Evolutionary conservation across 2,797 vertebrate species (phyloP).

Genomic region (Phalloptychus januarius): DNA sequence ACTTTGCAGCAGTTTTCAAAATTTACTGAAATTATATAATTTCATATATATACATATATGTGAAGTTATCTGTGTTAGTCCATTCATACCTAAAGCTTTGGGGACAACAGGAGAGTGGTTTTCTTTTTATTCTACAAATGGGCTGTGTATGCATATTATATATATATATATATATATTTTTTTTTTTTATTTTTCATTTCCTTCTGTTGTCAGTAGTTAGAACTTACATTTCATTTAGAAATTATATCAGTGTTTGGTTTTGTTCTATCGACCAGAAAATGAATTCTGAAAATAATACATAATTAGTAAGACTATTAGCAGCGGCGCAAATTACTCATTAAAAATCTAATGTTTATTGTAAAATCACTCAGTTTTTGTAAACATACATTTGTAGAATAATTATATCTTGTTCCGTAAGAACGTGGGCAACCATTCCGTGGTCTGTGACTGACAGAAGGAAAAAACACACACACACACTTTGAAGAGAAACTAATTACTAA

Average conservation of each 20-base stretch:
- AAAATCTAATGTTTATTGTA: background rate
- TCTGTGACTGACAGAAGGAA: background rate
- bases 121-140: too few species aligned
- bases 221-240: background rate
- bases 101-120: too few species aligned
- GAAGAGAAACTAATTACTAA: conserved; percentile 7
- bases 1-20: too few species aligned
- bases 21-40: too few species aligned
- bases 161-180: too few species aligned
- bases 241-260: background rate
- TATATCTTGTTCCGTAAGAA: background rate
- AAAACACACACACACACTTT: background rate
- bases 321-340: background rate
- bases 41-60: too few species aligned
- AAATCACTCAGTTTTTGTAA: background rate
- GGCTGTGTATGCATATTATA: too few species aligned
- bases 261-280: background rate
- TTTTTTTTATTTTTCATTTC: too few species aligned
- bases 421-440: background rate
- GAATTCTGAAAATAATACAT: background rate
- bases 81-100: too few species aligned
- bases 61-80: too few species aligned
- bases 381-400: background rate
- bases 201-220: background rate
- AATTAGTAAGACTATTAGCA: background rate